Evolutionary conservation across 2,888 invertebrate species (phyloP), one percentile per base, ranked within the genome.

Genomic region (Orthosia cruda): DNA sequence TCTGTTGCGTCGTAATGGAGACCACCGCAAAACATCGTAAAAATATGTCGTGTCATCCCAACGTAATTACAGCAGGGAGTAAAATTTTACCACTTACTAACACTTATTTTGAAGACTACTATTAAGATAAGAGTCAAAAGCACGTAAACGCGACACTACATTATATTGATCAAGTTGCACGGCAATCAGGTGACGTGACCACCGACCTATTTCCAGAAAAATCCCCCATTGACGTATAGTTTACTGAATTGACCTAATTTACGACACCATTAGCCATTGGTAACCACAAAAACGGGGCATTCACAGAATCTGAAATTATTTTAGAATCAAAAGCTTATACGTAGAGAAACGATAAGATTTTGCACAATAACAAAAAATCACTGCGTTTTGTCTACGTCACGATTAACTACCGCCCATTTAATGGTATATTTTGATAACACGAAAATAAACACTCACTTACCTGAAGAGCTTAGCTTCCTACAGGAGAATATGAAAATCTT

Each of bases 191-290:
- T 91, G 91, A 89, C 90, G 90, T 85, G 85, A 79, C 81, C 87
- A 87, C 74, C 93, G 95, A 95, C 93, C 93, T 91, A 92, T 90
- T 93, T 95, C 90, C 87, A 91, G 91, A 92, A 92, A 90, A 87
- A 90, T 90, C 90, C 85, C 74, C 83, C 71, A 84, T 67, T 83
- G 80, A 88, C 86, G 86, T 83, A 75, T 77, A 88, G 84, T 80
- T 84, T 86, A 87, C 82, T 84, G 66, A 77, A 84, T 50, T 88
- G 90, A 90, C 91, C 90, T 86, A 87, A 77, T 87, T 89, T 64
- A 69, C 57, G 20, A 67, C 52, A 71, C 50, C n/a, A 45, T 58
- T 45, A 55, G 7, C 15, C 54, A 15, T 55, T 55, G 40, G 40
- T 62, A 45, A n/a, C 50, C 45, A 69, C 49, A 69, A 66, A 40